Evolutionary conservation across 2,797 vertebrate species (phyloP).

Genomic region (Chrosomus eos): DNA sequence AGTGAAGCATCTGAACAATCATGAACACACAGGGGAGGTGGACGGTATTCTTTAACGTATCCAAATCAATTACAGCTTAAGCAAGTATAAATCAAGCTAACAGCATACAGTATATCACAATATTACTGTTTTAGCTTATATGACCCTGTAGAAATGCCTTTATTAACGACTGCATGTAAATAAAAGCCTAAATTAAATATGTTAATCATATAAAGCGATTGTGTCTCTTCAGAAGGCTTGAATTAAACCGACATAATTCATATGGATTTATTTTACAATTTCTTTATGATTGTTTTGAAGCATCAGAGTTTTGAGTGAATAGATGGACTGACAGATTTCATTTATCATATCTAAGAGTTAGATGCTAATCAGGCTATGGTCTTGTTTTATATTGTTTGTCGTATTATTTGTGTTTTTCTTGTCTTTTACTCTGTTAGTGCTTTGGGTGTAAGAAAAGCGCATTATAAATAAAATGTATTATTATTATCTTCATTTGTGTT

Average conservation of each 20-base stretch:
- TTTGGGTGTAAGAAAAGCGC: too few species aligned
- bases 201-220: neutral
- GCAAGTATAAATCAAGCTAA: neutral
- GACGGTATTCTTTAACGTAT: neutral
- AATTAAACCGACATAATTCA: neutral
- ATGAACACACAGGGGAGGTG: neutral
- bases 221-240: neutral
- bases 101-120: neutral
- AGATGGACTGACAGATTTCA: neutral
- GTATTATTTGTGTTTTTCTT: too few species aligned
- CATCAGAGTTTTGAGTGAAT: neutral
- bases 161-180: neutral
- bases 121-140: neutral
- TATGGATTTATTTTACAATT: neutral
- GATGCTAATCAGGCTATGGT: too few species aligned
- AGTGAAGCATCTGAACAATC: neutral
- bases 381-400: too few species aligned
- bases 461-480: too few species aligned
- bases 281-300: neutral
- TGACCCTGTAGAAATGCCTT: neutral
- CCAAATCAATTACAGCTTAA: neutral
- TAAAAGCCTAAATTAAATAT: neutral
- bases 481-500: neutral
- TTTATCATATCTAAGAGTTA: too few species aligned
- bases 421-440: too few species aligned